Evolutionary conservation across 2,888 invertebrate genomes (phyloP), one percentile per base, ranked within the genome.

Genomic region (Zelleria hepariella): DNA sequence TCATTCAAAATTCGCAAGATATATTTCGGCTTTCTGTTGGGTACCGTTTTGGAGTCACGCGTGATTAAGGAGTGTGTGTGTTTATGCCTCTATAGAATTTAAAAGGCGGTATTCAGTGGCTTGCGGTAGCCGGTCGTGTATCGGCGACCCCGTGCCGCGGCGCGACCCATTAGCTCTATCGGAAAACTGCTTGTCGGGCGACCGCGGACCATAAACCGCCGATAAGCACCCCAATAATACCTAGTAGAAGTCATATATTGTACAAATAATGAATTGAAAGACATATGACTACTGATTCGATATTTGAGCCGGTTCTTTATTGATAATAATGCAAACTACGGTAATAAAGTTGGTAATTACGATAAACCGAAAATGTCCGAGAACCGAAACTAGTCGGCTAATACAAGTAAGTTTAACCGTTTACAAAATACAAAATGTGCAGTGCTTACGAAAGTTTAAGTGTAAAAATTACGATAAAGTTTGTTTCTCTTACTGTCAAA

Each of bases 281-380:
- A 74, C 75, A 66, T 70, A 69, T 66, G 74, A 71, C 69, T 67
- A 68, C 73, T 60, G 61, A 61, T 61, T 61, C 58, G 80, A 82
- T 82, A 82, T 65, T 62, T 58, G 52, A 64, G 70, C 71, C 68
- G 72, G 73, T 70, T 68, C 64, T 63, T 65, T 51, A 2, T 18
- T 23, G 51, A 23, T 51, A 20, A 74, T 71, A 71, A 71, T 70
- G 73, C 75, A 73, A 77, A 78, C 77, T 71, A 73, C 80, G 74
- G 74, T 78, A 82, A 81, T 81, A 78, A 75, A 66, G 69, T 69
- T 73, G 80, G 82, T 83, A 82, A 42, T 42, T 42, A 42, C 32
- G 32, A 42, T 42, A 15, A 42, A 42, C 15, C 32, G 32, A 2
- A 77, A n/a, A n/a, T n/a, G n/a, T n/a, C n/a, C n/a, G n/a, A n/a